phyloP scores from a whole-genome alignment of 2,888 invertebrate species.

The Creontiades dilutus region DNA sequence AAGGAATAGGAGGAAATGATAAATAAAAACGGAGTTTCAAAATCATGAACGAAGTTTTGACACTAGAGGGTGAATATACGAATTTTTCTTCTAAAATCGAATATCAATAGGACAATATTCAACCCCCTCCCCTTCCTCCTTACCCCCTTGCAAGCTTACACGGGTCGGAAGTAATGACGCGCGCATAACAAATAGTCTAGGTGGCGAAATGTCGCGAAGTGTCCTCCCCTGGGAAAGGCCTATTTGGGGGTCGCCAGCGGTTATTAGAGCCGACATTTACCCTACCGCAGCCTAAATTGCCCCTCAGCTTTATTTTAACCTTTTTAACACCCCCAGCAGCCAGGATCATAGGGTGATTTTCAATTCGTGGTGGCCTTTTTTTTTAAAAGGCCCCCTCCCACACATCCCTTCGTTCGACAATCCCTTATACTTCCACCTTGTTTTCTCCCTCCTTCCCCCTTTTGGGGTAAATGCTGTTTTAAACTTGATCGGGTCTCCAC shows the following conservation, averaged over 20 bases:
- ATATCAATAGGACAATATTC: neutral
- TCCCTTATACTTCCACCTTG: neutral
- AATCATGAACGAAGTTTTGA: no score
- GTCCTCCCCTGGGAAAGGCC: slow-evolving; percentile 17
- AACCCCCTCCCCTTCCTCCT: neutral
- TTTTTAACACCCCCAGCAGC: slow-evolving; percentile 75
- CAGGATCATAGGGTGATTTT: slow-evolving; percentile 62
- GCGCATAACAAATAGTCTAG: slow-evolving; percentile 57
- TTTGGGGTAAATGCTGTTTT: slow-evolving; percentile 69
- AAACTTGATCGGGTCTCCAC: slow-evolving; percentile 69
- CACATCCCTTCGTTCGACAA: neutral
- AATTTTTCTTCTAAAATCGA: no score
- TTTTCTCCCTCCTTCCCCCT: neutral
- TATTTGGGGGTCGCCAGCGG: slow-evolving; percentile 57
- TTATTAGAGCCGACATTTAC: slow-evolving; percentile 71
- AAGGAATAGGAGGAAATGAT: no score
- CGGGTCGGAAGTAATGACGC: slow-evolving; percentile 62
- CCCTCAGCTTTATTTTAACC: slow-evolving; percentile 76
- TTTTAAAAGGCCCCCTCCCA: neutral
- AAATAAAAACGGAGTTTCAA: no score
- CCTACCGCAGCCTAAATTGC: slow-evolving; percentile 71
- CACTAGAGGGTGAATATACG: no score
- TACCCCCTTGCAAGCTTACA: neutral
- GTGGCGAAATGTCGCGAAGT: slow-evolving; percentile 67
- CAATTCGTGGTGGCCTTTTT: slow-evolving; percentile 53